Evolutionary conservation across 2,888 invertebrate species (phyloP).

Genomic region (Oscheius sp.): DNA sequence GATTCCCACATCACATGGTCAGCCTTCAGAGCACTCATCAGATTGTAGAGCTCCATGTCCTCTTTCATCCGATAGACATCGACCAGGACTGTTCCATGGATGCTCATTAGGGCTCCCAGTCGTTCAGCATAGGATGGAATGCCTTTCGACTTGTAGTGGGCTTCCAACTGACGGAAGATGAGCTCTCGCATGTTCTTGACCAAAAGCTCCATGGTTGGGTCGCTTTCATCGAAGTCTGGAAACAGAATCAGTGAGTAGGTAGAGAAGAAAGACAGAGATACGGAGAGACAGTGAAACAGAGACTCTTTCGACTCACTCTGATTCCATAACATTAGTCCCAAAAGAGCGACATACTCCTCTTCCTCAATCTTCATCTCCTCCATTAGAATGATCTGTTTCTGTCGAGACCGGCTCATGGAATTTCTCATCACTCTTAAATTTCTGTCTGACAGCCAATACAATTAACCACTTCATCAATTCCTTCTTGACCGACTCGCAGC

Average conservation of each 20-base stretch:
- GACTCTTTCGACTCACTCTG: background rate
- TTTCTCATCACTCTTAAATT: constrained; percentile 7
- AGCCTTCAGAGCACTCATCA: constrained; percentile 1
- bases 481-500: background rate
- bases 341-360: constrained; percentile 25
- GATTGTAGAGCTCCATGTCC: constrained; percentile 19
- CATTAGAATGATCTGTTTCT: constrained; percentile 25
- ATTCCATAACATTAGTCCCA: constrained; percentile 28
- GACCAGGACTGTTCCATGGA: constrained; percentile 12
- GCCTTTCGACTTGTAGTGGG: constrained; percentile 8
- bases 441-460: background rate
- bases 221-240: constrained; percentile 21
- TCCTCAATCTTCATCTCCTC: constrained; percentile 23
- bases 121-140: constrained; percentile 8
- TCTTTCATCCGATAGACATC: constrained; percentile 26
- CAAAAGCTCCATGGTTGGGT: constrained; percentile 6
- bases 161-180: constrained; percentile 13
- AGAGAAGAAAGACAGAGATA: background rate
- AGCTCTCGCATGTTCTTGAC: constrained; percentile 5
- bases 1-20: constrained; percentile 4
- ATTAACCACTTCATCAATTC: background rate
- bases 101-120: constrained; percentile 9
- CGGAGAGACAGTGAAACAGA: background rate
- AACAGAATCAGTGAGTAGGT: background rate
- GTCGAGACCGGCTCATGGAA: constrained; percentile 17